Evolutionary conservation across 1,140 invertebrate species (phyloP), one percentile per base, ranked within the genome.

Genomic region (Planococcus citri): DNA sequence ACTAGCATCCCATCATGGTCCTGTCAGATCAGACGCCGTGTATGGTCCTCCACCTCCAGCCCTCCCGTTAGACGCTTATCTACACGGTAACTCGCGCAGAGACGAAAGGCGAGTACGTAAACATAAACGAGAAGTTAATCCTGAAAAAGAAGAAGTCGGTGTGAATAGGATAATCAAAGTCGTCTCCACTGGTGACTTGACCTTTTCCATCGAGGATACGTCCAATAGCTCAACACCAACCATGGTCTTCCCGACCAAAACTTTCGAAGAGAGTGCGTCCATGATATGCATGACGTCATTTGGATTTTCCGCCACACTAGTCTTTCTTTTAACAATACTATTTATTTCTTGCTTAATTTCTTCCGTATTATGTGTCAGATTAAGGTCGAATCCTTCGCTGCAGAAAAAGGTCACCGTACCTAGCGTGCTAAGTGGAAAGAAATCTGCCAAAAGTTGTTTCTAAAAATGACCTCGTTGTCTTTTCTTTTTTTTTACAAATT

Each of bases 271-370:
- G 6, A 60, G 75, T 14, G 73, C 75, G 9, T 85, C 85, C 20
- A 80, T 92, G 72, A 92, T 95, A 70, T 95, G 92, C 77, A 94
- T 95, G 90, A 94, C 92, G 0, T 92, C 91, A 1, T 88, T 90
- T 14, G 90, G 91, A 0, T 94, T 95, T 76, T 88, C 91, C 37
- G 87, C 90, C 6, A 91, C 90, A 9, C 80, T 95, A 9, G 83
- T 92, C 33, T 82, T 94, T 14, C 81, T 95, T 2, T 80, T 94
- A 27, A 86, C 84, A 60, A 87, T 93, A 58, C 79, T 95, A 64
- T 78, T 94, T 22, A 86, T 87, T 58, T 92, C 91, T 1, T 94
- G 90, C 75, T 80, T 92, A 12, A 81, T 93, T 41, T 94, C 91
- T 24, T 87, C 88, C 1, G 89, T 93, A 73, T 82, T 94, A 2